These are phyloP conservation scores for Lacerta bilineata DNA, from an alignment of 2,797 vertebrate genomes.

Conservation along the genomic window DNA sequence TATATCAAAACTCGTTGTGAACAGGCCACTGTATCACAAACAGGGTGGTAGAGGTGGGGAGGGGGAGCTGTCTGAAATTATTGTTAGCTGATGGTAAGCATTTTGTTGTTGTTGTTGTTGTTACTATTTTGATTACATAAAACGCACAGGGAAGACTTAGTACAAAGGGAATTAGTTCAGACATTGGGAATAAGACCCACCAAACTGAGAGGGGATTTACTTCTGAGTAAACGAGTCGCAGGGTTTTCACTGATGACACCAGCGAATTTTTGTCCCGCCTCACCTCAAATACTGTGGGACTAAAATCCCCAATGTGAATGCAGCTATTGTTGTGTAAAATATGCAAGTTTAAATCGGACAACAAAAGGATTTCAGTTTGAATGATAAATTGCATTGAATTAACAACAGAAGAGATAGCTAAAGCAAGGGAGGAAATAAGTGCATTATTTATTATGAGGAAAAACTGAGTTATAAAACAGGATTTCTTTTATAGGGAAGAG, in stretches of 20 bases:
- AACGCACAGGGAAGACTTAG: neutral
- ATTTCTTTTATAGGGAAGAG: too few relatives aligned
- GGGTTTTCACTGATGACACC: neutral
- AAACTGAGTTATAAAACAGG: slow-evolving; percentile 22
- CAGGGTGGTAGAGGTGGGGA: neutral
- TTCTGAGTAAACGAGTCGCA: neutral
- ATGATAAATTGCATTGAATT: slow-evolving; percentile 19
- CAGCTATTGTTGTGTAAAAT: slow-evolving; percentile 12
- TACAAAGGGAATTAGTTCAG: neutral
- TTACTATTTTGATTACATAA: neutral
- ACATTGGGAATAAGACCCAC: too few relatives aligned
- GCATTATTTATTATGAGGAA: neutral
- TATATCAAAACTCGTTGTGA: neutral
- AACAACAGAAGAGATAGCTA: slow-evolving; percentile 13
- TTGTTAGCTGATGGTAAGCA: neutral
- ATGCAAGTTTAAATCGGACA: slow-evolving; percentile 26
- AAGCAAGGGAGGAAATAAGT: slow-evolving; percentile 3
- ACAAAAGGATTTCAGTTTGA: slow-evolving; percentile 16
- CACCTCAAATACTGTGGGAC: slow-evolving; percentile 8
- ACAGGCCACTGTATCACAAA: neutral
- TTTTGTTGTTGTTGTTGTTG: neutral
- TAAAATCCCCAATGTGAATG: neutral
- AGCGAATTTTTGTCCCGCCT: neutral
- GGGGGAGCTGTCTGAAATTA: neutral
- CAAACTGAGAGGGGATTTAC: neutral